Evolutionary conservation across 2,888 invertebrate species (phyloP).

Genomic region (Melanophora roralis): DNA sequence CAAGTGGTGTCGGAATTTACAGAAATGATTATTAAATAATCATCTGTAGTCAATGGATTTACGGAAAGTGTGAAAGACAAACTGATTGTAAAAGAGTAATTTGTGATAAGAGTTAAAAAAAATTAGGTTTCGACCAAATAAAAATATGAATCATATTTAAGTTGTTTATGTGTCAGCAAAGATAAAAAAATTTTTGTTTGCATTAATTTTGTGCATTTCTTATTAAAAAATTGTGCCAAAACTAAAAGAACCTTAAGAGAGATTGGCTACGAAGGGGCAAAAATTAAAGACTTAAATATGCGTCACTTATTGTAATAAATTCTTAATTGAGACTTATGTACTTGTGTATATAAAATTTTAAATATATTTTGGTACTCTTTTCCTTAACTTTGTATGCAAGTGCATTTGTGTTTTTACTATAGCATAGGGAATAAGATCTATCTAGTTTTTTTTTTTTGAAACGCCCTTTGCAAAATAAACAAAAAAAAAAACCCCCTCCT

Average conservation of each 20-base stretch:
- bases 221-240: constrained; percentile 30
- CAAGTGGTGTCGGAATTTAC: neutral
- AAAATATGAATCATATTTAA: constrained; percentile 24
- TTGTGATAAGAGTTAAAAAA: constrained; percentile 8
- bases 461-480: constrained; percentile 9
- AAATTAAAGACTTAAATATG: constrained; percentile 18
- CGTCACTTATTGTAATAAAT: constrained; percentile 1
- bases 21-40: constrained; percentile 13
- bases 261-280: neutral
- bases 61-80: constrained; percentile 22
- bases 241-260: neutral
- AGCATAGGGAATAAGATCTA: neutral
- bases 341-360: neutral
- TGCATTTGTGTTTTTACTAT: neutral
- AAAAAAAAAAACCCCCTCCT: neutral
- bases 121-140: neutral
- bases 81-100: neutral
- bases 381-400: neutral
- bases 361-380: neutral
- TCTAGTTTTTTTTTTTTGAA: neutral
- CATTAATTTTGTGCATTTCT: neutral
- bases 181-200: neutral
- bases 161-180: constrained; percentile 2
- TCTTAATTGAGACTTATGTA: too few relatives aligned
- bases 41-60: neutral